Conservation (phyloP, 2,113 vertebrate species). For the Nycticryphes semicollaris region DNA sequence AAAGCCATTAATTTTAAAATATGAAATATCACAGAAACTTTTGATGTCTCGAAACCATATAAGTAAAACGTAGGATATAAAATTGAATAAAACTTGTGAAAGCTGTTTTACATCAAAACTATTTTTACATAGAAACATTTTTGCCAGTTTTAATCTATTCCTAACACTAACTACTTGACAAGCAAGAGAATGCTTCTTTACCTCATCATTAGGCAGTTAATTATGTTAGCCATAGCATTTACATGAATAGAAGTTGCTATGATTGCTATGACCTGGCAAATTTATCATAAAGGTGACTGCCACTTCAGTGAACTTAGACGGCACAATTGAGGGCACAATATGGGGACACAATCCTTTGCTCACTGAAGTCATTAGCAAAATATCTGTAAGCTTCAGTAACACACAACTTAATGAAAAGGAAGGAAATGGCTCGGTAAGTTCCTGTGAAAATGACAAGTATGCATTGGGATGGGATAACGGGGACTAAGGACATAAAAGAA, state of each 20-base stretch:
- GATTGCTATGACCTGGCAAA: not conserved
- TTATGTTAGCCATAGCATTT: not conserved
- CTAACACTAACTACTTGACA: not conserved
- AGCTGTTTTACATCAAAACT: not conserved
- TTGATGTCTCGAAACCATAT: not conserved
- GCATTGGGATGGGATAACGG: not conserved
- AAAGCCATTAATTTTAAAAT: not conserved
- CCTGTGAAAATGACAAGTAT: not conserved
- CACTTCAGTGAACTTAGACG: not conserved
- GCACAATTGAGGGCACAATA: not conserved
- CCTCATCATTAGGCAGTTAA: not conserved
- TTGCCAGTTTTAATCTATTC: not conserved
- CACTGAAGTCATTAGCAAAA: not conserved
- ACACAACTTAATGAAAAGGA: not conserved
- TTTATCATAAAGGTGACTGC: not conserved
- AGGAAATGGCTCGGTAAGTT: not conserved
- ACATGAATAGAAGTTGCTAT: not conserved
- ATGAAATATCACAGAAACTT: not conserved
- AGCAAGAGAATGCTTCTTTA: not conserved
- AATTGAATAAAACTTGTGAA: not conserved
- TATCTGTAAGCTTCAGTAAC: not conserved
- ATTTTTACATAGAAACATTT: not conserved
- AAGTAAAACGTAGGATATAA: not conserved
- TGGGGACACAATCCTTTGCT: not conserved
- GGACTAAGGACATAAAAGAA: not conserved